Percentiles rank a stretch among this genome's conserved stretches.
These are phyloP conservation scores for Holotrichia oblita DNA, from an alignment of 1,140 invertebrate species.

Conservation along the genomic window DNA sequence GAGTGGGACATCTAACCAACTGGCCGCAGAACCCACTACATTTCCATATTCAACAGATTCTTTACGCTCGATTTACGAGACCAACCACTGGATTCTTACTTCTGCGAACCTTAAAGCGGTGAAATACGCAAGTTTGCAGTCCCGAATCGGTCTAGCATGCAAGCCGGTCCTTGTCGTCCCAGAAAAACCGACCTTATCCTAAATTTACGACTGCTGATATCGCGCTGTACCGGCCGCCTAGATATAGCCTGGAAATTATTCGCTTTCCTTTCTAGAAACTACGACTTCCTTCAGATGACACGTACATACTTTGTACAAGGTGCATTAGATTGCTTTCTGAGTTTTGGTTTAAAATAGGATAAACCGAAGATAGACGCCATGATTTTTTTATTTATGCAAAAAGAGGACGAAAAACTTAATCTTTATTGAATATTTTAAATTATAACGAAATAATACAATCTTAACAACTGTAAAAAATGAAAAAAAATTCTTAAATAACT, in stretches of 20 bases:
- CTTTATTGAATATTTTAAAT: too few species aligned
- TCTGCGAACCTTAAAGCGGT: not conserved
- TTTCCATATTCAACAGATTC: not conserved
- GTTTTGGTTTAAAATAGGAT: too few species aligned
- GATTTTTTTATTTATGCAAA: too few species aligned
- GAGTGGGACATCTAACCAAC: too few species aligned
- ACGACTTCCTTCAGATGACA: not conserved
- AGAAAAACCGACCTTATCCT: not conserved
- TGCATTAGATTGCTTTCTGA: not conserved
- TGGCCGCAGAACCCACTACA: too few species aligned
- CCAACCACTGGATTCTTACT: not conserved
- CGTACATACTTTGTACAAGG: not conserved
- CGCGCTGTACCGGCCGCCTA: not conserved
- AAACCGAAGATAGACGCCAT: too few species aligned
- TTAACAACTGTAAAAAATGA: too few species aligned
- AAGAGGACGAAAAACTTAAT: too few species aligned
- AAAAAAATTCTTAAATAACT: too few species aligned
- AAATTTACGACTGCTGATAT: conserved; percentile 5
- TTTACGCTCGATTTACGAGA: not conserved
- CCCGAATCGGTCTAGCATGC: not conserved
- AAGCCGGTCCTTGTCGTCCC: not conserved
- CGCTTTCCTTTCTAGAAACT: not conserved
- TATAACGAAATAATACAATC: too few species aligned
- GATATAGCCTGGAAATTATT: not conserved
- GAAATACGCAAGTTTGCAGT: not conserved